Conservation (phyloP, 2,113 vertebrate genomes). For the Leptobrachium ailaonicum region DNA sequence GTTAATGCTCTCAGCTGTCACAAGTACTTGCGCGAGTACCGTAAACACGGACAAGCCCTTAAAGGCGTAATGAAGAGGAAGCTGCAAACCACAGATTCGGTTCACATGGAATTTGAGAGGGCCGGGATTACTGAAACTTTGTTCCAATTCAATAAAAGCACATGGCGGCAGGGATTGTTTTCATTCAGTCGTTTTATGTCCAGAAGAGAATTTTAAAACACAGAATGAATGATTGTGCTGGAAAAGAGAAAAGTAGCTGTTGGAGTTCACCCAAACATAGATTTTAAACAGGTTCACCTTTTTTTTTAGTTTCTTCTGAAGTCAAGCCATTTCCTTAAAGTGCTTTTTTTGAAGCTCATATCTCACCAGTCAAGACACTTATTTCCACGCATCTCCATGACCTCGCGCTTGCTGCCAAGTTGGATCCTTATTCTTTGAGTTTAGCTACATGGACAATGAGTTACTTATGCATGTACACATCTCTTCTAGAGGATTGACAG, state of each 20-base stretch:
- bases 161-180: constrained; percentile 14
- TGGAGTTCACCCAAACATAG: constrained; percentile 24
- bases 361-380: constrained; percentile 34
- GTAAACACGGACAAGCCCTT: not conserved
- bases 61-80: constrained; percentile 25
- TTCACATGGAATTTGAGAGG: constrained; percentile 37
- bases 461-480: not conserved
- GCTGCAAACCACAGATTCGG: constrained; percentile 36
- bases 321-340: constrained; percentile 22
- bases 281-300: constrained; percentile 36
- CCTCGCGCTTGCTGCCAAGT: not conserved
- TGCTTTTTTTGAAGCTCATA: constrained; percentile 24
- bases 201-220: constrained; percentile 23
- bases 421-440: not conserved
- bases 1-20: constrained; percentile 34
- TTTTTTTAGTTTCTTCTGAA: not conserved
- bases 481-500: no score
- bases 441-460: not conserved
- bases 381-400: not conserved
- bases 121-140: constrained; percentile 25
- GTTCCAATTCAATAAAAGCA: constrained; percentile 38
- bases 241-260: constrained; percentile 17
- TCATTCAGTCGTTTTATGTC: constrained; percentile 27
- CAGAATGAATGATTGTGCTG: constrained; percentile 23
- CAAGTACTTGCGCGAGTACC: not conserved